These are phyloP conservation scores for Tachuris rubrigastra DNA, from an alignment of 2,113 vertebrate species.

Conservation along the genomic window DNA sequence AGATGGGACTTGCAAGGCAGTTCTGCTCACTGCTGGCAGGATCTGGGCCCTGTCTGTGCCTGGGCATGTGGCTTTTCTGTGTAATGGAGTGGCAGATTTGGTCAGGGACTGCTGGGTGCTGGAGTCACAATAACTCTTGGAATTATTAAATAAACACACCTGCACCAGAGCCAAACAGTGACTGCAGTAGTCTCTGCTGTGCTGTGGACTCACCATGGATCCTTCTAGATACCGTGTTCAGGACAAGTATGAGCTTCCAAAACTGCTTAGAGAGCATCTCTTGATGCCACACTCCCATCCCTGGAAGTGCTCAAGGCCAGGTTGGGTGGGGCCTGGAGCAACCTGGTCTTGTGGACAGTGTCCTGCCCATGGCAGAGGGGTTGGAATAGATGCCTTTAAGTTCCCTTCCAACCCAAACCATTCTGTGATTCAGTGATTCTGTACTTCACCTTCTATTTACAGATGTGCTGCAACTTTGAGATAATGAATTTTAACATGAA, in stretches of 20 bases:
- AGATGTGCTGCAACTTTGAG: not conserved
- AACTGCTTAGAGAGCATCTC: not conserved
- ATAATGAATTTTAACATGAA: not conserved
- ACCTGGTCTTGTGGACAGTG: not conserved
- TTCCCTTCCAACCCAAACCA: not conserved
- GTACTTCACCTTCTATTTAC: not conserved
- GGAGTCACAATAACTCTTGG: not conserved
- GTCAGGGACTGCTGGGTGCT: not conserved
- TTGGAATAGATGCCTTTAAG: not conserved
- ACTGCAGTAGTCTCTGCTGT: not conserved
- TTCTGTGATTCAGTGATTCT: not conserved
- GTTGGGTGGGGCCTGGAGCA: fast-evolving
- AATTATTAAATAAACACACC: not conserved
- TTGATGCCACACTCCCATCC: not conserved
- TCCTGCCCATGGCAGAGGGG: not conserved
- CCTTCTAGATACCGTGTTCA: not conserved
- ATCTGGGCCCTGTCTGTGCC: not conserved
- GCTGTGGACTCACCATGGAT: not conserved
- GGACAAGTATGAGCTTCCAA: not conserved
- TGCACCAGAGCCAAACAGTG: not conserved
- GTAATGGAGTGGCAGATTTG: not conserved
- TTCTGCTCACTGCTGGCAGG: not conserved
- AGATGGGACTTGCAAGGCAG: constrained; percentile 6
- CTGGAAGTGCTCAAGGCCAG: not conserved
- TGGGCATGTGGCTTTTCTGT: not conserved